Base-by-base conservation (phyloP, 2,888 invertebrate species). In the Zaprionus obscuricornis region DNA sequence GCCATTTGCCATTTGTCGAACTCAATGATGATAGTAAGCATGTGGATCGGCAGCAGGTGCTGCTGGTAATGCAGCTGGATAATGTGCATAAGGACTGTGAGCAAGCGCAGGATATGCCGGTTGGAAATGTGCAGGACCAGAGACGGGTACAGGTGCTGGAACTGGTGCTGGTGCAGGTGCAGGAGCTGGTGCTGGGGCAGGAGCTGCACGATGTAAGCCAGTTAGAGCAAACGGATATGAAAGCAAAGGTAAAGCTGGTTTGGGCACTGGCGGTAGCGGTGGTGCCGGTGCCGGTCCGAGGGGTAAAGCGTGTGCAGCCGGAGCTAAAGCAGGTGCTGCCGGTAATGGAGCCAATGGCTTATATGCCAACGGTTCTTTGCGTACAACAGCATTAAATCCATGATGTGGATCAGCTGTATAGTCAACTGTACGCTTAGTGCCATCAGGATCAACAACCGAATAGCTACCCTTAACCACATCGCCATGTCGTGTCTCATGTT, bases 401-500 rank as follows among this genome's bases (percentile, higher is more conserved):
- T 91, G 88, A 60, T 91, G 87, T n/a, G 91, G 90, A 79, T 91
- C 91, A 26, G 91, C 91, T 1, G 90, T 91, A 84, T 93, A 93
- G 68, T 93, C 93, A 0, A 93, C 93, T 20, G 92, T 93, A 68
- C 93, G 92, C 86, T 92, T 92, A 50, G 92, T 92, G 74, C 93
- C 93, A 83, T 93, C 93, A 17, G 93, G 92, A 72, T 92, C 91
- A 16, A 88, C 87, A 5, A 92, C 85, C 4, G 91, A 91, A 78
- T 91, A 92, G 66, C 90, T 92, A 88, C 90, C 93, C 86, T 92
- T 92, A 34, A 93, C 93, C 72, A 91, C 91, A 89, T 93, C 93
- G n/a, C 93, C 93, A 66, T 91, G 90, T 59, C 93, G 92, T 57
- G 92, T 92, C 90, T 93, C 93, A 67, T 92, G 92, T 89, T 93